phyloP scores from a whole-genome alignment of 2,113 vertebrate species.

The Dasyornis broadbenti region DNA sequence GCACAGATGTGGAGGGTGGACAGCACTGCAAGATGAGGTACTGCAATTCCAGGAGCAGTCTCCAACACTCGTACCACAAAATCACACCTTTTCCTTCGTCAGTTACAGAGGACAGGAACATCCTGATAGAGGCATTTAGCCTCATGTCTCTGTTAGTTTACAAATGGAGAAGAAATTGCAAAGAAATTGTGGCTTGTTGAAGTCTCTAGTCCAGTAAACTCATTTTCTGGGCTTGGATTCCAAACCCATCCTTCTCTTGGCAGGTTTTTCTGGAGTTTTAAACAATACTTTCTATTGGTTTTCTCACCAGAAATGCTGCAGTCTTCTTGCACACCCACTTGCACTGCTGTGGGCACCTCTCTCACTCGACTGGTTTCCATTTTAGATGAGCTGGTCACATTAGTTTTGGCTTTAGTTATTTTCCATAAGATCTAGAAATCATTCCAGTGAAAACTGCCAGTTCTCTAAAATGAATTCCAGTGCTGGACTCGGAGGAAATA shows the following conservation, averaged over 20 bases:
- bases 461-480: background rate
- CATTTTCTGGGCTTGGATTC: constrained; percentile 3
- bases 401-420: constrained; percentile 28
- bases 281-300: background rate
- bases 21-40: background rate
- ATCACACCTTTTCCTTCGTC: background rate
- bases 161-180: background rate
- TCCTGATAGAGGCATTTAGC: background rate
- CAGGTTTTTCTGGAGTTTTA: background rate
- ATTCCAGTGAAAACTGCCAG: background rate
- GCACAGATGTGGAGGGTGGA: background rate
- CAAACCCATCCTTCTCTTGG: background rate
- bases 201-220: background rate
- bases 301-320: background rate
- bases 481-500: background rate
- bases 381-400: background rate
- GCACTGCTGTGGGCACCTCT: background rate
- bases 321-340: background rate
- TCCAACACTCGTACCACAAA: background rate
- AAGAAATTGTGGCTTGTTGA: background rate
- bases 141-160: background rate
- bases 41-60: background rate
- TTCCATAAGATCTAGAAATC: constrained; percentile 25
- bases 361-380: background rate
- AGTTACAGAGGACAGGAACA: background rate